Base-by-base conservation (phyloP, 2,888 invertebrate genomes). In the Nysson spinosus region DNA sequence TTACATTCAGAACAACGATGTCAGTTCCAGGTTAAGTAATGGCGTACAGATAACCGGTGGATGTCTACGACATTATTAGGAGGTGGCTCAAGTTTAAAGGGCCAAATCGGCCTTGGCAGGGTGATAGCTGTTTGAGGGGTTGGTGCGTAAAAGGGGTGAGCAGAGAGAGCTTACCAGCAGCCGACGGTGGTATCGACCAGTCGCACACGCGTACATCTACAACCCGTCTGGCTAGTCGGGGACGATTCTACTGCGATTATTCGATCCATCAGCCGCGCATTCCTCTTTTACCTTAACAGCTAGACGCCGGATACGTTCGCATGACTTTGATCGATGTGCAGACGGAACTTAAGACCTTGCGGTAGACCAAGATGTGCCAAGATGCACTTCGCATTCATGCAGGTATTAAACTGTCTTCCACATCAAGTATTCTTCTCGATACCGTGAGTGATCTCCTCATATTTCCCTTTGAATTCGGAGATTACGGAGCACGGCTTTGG, bases 131-230 rank as follows among this genome's bases (percentile, higher is more conserved):
- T 63, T 44, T 51, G 50, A 56, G 72, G 63, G 70, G 58, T 61
- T 61, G 69, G 65, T 75, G 65, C 73, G 73, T 69, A 56, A 75
- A 69, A 68, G 58, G 63, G 74, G 69, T n/a, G n/a, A n/a, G 61
- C 69, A 74, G 65, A 51, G 66, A 71, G 54, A 62, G 77, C 69
- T 78, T 74, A 72, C 70, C 71, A 79, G 76, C 61, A 77, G 76
- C 75, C 80, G 79, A 77, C 82, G 80, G 64, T 69, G 72, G 75
- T 84, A 84, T 84, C 84, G 84, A 84, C 81, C 82, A 72, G 80
- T 42, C 74, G 67, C 76, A 77, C 70, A 73, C 75, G 70, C 72
- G 65, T 69, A 61, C 63, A 64, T 67, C 51, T 57, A 60, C 55
- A 46, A 46, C 42, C 62, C 39, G 66, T 68, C 69, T 66, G 66